Base-by-base conservation (phyloP, 2,888 invertebrate genomes). In the Hedychridium roseum region DNA sequence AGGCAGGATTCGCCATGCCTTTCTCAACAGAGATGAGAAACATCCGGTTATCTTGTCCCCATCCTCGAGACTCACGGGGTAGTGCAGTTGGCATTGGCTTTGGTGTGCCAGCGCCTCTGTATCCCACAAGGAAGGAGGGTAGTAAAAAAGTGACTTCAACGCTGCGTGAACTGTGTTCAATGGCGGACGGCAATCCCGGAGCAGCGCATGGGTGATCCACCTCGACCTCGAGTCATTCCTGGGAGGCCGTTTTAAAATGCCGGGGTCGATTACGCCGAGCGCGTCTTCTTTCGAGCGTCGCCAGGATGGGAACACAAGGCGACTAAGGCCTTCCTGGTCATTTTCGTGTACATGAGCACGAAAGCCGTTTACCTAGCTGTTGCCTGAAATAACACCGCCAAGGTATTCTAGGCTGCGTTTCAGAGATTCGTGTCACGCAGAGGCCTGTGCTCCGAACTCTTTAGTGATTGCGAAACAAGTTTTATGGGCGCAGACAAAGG, bases 11-110 rank as follows among this genome's bases (percentile, higher is more conserved):
- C 1, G 23, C 2, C 12, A 36, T 18, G 9, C 50, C 1, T 0
- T 3, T 2, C 28, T 37, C 6, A 15, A 17, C 1, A n/a, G 5
- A 7, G 40, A 28, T 2, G 14, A 6, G 1, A 39, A 39, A 9
- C 26, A 39, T 7, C 32, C 32, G 15, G 7, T 14, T 2, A 32
- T 32, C 14, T 16, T 32, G 9, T 9, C 32, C 3, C 7, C 7
- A 12, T 3, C 11, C 3, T 16, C 16, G 2, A 12, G 3, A 3
- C 15, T 32, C 11, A 32, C 9, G 51, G 43, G 3, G 52, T 46
- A 1, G 48, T 36, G 0, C 49, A 52, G 7, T 16, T 50, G 7
- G 52, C 43, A 0, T 7, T 50, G 4, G 21, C 41, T 4, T 17
- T 20, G 2, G 9, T 36, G 2, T 20, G 37, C 3, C 37, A 36